phyloP scores from a whole-genome alignment of 2,113 vertebrate species.

The Oncorhynchus masou region DNA sequence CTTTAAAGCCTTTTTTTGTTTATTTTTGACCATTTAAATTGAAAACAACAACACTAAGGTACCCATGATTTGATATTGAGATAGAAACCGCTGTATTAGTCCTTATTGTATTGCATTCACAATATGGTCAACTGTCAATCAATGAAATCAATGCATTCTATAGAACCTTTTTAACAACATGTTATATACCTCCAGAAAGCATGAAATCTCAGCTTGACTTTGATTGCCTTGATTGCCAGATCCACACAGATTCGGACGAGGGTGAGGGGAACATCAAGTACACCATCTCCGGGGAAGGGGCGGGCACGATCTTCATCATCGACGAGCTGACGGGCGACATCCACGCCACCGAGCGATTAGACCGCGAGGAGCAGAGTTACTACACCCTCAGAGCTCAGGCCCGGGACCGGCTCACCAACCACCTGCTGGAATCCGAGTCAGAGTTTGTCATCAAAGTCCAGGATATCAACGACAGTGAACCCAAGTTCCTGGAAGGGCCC shows the following conservation, averaged over 20 bases:
- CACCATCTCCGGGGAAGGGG: constrained; percentile 96
- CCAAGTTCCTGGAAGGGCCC: constrained; percentile 94
- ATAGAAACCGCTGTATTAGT: too few species aligned
- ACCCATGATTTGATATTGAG: too few species aligned
- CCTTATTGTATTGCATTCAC: too few species aligned
- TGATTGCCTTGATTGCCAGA: constrained; percentile 71
- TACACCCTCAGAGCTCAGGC: constrained; percentile 94
- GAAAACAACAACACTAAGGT: too few species aligned
- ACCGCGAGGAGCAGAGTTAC: constrained; percentile 94
- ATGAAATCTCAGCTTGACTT: not conserved
- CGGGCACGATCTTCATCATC: constrained; percentile 94
- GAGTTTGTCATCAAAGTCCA: constrained; percentile 99
- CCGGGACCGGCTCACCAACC: constrained; percentile 81
- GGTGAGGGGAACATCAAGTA: constrained; percentile 97
- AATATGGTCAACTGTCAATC: too few species aligned
- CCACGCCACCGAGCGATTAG: constrained; percentile 91
- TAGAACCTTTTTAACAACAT: not conserved
- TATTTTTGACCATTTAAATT: too few species aligned
- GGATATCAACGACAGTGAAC: constrained; percentile 98
- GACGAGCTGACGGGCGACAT: constrained; percentile 95
- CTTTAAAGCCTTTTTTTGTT: too few species aligned
- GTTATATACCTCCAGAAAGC: not conserved
- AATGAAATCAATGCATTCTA: not conserved
- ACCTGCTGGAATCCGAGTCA: constrained; percentile 90
- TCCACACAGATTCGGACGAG: constrained; percentile 95